phyloP scores from a whole-genome alignment of 2,797 vertebrate species.

The Acipenser ruthenus region DNA sequence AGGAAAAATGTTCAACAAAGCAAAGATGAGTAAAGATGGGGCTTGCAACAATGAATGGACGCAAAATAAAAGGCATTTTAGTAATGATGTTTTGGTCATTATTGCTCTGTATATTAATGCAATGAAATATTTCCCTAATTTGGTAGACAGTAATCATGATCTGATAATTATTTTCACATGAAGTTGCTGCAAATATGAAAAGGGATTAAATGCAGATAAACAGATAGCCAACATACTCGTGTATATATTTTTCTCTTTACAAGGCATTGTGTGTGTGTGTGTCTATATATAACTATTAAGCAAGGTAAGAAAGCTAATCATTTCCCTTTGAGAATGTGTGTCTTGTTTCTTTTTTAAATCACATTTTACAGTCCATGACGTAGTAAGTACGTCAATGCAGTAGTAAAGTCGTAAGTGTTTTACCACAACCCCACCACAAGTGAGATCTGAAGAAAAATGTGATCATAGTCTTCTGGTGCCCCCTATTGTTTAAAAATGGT shows the following conservation, averaged over 20 bases:
- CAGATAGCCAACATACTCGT: constrained; percentile 17
- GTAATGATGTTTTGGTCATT: too few species aligned
- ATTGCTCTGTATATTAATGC: too few species aligned
- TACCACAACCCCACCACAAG: not conserved
- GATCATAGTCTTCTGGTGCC: constrained; percentile 13
- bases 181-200: constrained; percentile 16
- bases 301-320: constrained; percentile 10
- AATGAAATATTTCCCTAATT: too few species aligned
- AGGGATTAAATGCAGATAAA: constrained; percentile 13
- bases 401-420: not conserved
- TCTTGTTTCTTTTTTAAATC: not conserved
- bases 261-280: not conserved
- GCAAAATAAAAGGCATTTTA: too few species aligned
- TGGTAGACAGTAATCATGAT: too few species aligned
- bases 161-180: too few species aligned
- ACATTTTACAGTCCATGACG: not conserved
- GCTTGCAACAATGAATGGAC: too few species aligned
- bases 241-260: constrained; percentile 11
- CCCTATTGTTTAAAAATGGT: constrained; percentile 7
- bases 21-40: too few species aligned
- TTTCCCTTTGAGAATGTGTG: not conserved
- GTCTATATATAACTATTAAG: not conserved
- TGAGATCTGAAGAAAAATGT: not conserved
- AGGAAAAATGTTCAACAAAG: too few species aligned
- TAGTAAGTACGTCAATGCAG: not conserved